These are phyloP conservation scores for Brienomyrus longianalis DNA, from an alignment of 2,113 vertebrate genomes.

Conservation along the genomic window DNA sequence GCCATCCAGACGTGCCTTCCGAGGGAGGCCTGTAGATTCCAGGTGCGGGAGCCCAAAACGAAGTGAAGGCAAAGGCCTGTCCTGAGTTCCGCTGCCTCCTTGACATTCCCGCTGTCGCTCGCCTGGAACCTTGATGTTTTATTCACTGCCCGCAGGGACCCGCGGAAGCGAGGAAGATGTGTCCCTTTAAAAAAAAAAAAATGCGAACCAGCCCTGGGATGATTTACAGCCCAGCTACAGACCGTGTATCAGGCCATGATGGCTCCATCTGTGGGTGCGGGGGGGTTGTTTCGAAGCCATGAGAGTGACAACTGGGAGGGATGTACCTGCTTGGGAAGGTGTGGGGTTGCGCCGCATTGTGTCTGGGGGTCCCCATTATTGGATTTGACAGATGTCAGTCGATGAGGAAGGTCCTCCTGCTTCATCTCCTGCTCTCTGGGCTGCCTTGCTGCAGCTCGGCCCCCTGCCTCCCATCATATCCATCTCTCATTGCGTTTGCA, in stretches of 20 bases:
- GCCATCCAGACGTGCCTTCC: background rate
- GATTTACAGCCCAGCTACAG: background rate
- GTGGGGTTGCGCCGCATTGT: background rate
- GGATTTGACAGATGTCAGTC: background rate
- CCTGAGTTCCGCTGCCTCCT: background rate
- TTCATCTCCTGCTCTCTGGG: no score
- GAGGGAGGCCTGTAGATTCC: background rate
- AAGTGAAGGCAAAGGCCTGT: background rate
- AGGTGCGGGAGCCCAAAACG: background rate
- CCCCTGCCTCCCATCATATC: background rate
- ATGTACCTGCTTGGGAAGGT: background rate
- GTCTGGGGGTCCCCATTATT: background rate
- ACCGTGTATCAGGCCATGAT: background rate
- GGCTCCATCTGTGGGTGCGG: background rate
- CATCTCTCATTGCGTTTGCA: background rate
- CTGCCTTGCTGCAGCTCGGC: background rate
- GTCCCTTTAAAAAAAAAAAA: background rate
- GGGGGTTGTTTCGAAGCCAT: background rate
- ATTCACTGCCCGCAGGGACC: background rate
- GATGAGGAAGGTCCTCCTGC: background rate
- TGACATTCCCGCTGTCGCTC: background rate
- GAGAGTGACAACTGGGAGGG: background rate
- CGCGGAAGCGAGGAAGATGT: background rate
- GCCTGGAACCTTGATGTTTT: constrained; percentile 3
- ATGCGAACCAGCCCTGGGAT: background rate